These are phyloP conservation scores for Gonioctena quinquepunctata DNA, from an alignment of 1,140 invertebrate species.

Conservation along the genomic window DNA sequence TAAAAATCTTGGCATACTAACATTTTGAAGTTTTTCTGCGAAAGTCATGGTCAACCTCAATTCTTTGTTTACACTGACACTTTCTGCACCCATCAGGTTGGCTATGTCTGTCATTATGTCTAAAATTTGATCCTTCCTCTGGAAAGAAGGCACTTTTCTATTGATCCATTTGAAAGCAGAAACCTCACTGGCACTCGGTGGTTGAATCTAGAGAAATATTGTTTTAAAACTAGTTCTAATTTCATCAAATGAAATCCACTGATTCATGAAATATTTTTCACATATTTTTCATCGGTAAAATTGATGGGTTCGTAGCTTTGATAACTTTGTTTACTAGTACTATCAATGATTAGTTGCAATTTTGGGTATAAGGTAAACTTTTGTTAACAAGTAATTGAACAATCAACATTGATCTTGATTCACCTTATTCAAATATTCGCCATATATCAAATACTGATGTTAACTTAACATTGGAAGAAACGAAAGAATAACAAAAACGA, in stretches of 20 bases:
- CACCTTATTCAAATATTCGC: no score
- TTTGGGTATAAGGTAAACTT: no score
- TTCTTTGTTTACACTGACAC: neutral
- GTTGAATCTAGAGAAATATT: conserved; percentile 21
- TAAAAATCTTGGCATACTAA: neutral
- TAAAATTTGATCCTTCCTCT: conserved; percentile 1
- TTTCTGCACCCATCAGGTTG: neutral
- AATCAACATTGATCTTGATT: no score
- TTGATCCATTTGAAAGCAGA: conserved; percentile 13
- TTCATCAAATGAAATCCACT: neutral
- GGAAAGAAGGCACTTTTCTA: neutral
- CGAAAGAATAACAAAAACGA: no score
- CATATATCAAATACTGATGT: no score
- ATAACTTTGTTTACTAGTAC: no score
- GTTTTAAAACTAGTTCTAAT: neutral
- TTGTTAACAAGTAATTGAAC: no score
- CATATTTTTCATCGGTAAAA: no score
- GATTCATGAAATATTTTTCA: no score
- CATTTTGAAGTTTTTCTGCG: conserved; percentile 1
- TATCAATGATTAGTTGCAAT: no score
- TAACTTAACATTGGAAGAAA: no score
- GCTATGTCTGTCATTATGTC: conserved; percentile 8
- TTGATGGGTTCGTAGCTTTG: no score
- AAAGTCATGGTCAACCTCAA: conserved; percentile 16
- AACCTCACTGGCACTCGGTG: conserved; percentile 9